Percentiles rank a stretch among this genome's conserved stretches.
Evolutionary conservation across 64 coral and sea anemone species (phyloP).

Genomic region (Acropora yongei): DNA sequence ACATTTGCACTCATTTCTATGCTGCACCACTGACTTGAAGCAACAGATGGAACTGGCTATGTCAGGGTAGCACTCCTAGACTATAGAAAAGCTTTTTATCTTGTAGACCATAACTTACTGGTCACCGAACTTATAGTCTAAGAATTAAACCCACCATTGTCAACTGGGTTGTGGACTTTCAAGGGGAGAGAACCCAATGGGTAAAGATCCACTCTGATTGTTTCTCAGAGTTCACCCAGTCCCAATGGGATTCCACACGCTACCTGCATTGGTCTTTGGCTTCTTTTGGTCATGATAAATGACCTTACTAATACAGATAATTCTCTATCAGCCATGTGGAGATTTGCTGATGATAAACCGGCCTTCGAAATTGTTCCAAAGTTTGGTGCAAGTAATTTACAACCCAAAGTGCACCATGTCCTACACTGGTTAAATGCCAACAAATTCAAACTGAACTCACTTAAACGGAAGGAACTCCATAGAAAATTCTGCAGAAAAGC

Average conservation of each 20-base stretch:
- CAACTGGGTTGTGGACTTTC: not conserved
- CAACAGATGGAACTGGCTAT: too few relatives aligned
- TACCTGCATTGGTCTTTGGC: not conserved
- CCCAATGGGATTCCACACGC: not conserved
- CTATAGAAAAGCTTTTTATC: too few relatives aligned
- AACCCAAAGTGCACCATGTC: not conserved
- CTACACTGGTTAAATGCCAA: too few relatives aligned
- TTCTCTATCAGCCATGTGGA: not conserved
- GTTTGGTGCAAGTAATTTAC: not conserved
- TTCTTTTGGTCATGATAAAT: not conserved
- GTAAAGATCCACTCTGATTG: not conserved
- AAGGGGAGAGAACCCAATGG: too few relatives aligned
- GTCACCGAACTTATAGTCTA: not conserved
- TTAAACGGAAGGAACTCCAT: too few relatives aligned
- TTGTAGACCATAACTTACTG: not conserved
- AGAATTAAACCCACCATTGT: not conserved
- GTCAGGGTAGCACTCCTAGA: too few relatives aligned
- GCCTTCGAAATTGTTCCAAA: conserved; percentile 27
- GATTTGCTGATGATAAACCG: conserved; percentile 46
- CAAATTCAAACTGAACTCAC: too few relatives aligned
- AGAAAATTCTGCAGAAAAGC: too few relatives aligned
- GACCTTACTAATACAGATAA: not conserved
- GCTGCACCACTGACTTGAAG: not conserved
- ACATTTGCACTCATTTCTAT: conserved; percentile 47
- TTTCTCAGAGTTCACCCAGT: conserved; percentile 2